These are phyloP conservation scores for Drosophila lini DNA, from an alignment of 1,140 invertebrate genomes.

Conservation along the genomic window DNA sequence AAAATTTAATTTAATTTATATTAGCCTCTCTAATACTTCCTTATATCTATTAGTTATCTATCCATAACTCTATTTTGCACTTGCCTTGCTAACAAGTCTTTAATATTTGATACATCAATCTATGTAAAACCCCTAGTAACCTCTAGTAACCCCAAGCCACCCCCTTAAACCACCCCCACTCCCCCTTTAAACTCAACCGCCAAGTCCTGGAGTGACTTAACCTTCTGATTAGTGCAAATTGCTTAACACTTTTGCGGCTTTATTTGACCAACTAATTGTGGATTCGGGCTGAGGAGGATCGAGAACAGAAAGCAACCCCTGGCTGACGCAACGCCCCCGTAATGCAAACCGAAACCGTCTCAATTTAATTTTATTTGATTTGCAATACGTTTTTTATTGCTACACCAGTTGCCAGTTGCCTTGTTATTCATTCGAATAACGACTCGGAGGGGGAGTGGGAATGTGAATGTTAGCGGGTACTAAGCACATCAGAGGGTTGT, in stretches of 20 bases:
- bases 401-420: constrained; percentile 60
- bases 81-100: not conserved
- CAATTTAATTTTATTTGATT: constrained; percentile 83
- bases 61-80: not conserved
- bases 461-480: constrained; percentile 37
- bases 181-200: constrained; percentile 15
- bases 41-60: not conserved
- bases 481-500: constrained; percentile 68
- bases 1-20: not conserved
- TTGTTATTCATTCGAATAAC: constrained; percentile 19
- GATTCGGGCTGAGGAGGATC: constrained; percentile 20
- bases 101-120: constrained; percentile 1
- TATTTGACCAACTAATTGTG: constrained; percentile 83
- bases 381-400: constrained; percentile 81
- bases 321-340: constrained; percentile 30
- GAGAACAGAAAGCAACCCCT: constrained; percentile 11
- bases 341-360: constrained; percentile 49
- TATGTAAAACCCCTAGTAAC: not conserved
- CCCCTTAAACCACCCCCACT: not conserved
- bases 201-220: constrained; percentile 34
- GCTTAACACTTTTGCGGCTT: constrained; percentile 79
- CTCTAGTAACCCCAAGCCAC: constrained; percentile 16
- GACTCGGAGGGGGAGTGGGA: not conserved
- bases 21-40: not conserved
- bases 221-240: constrained; percentile 77